These are phyloP conservation scores for Balearica regulorum DNA, from an alignment of 2,797 vertebrate genomes.

Conservation along the genomic window DNA sequence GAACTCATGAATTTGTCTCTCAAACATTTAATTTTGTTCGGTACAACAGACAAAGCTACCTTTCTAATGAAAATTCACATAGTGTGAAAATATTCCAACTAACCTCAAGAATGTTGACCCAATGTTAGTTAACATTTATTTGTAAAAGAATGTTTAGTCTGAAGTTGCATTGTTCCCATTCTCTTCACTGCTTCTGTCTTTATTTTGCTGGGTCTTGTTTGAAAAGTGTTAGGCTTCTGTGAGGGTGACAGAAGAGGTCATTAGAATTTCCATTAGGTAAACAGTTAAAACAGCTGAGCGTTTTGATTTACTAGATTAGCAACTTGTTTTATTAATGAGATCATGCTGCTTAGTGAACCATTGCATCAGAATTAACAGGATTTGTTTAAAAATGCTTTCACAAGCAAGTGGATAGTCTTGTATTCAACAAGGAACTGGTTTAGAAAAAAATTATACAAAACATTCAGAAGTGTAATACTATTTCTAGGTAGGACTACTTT, in stretches of 20 bases:
- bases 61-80: not conserved
- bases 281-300: conserved; percentile 37
- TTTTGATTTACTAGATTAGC: conserved; percentile 60
- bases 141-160: not conserved
- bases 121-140: not conserved
- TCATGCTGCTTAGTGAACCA: conserved; percentile 39
- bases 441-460: conserved; percentile 9
- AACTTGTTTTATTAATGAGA: conserved; percentile 56
- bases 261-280: conserved; percentile 53
- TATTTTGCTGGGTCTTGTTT: not conserved
- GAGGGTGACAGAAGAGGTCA: conserved; percentile 31
- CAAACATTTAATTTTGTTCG: not conserved
- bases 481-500: conserved; percentile 8
- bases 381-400: conserved; percentile 55
- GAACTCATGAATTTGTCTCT: not conserved
- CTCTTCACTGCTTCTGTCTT: not conserved
- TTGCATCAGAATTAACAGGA: conserved; percentile 64
- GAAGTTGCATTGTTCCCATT: not conserved
- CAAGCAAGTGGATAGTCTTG: conserved; percentile 34
- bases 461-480: not conserved
- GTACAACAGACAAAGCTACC: not conserved
- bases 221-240: not conserved
- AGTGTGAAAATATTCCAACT: not conserved
- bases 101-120: not conserved
- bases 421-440: conserved; percentile 16